Base-by-base conservation (phyloP, 2,113 vertebrate species). In the Ammodytes dubius region DNA sequence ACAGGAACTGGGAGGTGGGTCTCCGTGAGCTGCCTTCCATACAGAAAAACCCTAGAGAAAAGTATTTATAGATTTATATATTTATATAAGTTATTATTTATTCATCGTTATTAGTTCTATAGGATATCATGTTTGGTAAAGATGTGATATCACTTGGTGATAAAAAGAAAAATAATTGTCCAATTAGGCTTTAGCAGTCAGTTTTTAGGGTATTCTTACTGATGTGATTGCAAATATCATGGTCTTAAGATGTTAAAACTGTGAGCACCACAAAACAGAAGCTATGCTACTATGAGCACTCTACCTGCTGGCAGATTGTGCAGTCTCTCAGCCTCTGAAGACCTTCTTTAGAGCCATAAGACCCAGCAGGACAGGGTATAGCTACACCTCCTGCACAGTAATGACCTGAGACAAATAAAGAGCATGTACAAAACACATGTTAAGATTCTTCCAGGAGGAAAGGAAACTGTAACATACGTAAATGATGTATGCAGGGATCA, bases 41-140 rank as follows among this genome's bases (percentile, higher is more conserved):
- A 91, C 96, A 96, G 85, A 95, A 96, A 92, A 95, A 96, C 70
- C 96, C 96, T 96, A 17, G 70, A 81, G 83, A 79, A 83, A 79
- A 53, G 47, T 70, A 89, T 88, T 88, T 74, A 87, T 77, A 84
- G 67, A 70, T 70, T 49, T 58, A 27, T 27, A 27, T 27, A 27
- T 27, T 27, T 27, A 27, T 27, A 27, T 27, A 27, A 27, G 27
- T 27, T 27, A 27, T 27, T 27, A 27, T 27, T 27, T 27, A 27
- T 27, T 27, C 27, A 27, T 27, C 27, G 27, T n/a, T 42, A 6
- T 61, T 14, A 50, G 69, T 56, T 65, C 58, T 56, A 43, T 13
- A 50, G 52, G 17, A 40, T 56, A 54, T 13, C 10, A 59, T 35
- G 13, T 40, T 27, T 67, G 13, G 5, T 46, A 17, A 65, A 59